These are phyloP conservation scores for Leistus spinibarbis DNA, from an alignment of 2,888 invertebrate genomes.

Conservation along the genomic window DNA sequence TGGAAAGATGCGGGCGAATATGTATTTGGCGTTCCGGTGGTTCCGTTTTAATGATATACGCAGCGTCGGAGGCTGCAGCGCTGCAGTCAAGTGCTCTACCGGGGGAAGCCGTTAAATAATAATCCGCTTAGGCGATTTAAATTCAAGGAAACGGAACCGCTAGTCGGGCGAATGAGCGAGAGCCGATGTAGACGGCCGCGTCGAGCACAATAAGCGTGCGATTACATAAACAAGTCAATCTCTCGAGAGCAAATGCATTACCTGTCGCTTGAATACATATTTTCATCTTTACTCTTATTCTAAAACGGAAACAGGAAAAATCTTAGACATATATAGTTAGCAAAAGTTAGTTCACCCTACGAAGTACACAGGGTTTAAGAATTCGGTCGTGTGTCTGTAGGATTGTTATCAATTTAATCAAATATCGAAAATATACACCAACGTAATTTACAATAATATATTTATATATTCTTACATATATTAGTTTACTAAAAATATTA, in stretches of 20 bases:
- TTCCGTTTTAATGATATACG: slow-evolving; percentile 18
- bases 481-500: no score
- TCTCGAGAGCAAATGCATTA: slow-evolving; percentile 30
- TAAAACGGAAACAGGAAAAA: background rate
- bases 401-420: no score
- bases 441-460: no score
- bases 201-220: slow-evolving; percentile 32
- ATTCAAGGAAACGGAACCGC: slow-evolving; percentile 34
- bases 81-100: slow-evolving; percentile 26
- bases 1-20: background rate
- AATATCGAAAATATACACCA: no score
- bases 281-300: slow-evolving; percentile 10
- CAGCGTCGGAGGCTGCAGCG: background rate
- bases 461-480: no score
- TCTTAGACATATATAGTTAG: background rate
- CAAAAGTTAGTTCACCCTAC: background rate
- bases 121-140: slow-evolving; percentile 39
- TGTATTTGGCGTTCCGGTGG: background rate
- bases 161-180: background rate
- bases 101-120: slow-evolving; percentile 38
- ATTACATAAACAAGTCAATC: slow-evolving; percentile 37
- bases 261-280: slow-evolving; percentile 34
- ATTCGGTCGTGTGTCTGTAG: no score
- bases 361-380: no score
- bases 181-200: slow-evolving; percentile 15